These are phyloP conservation scores for Scaptomyza parva DNA, from an alignment of 2,888 invertebrate genomes.

Conservation along the genomic window DNA sequence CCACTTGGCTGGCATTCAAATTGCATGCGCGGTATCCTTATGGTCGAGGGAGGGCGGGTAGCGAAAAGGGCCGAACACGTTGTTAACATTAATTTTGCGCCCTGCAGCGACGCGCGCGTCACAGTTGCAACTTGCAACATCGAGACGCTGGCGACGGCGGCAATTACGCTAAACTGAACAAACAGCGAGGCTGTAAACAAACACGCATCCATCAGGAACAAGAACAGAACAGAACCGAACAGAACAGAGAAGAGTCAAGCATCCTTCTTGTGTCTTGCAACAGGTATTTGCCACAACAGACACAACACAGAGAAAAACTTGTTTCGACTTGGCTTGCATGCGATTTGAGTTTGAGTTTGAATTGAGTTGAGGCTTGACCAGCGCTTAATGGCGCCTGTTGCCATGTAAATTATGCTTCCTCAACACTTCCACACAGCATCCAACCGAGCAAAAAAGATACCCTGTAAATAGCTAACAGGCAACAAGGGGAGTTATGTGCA, in stretches of 20 bases:
- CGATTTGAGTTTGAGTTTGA: conserved; percentile 36
- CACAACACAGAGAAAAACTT: conserved; percentile 62
- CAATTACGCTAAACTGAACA: conserved; percentile 83
- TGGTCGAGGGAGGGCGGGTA: not conserved
- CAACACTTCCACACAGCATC: conserved; percentile 57
- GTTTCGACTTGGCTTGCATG: conserved; percentile 57
- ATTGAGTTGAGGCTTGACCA: conserved; percentile 34
- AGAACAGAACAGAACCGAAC: not conserved
- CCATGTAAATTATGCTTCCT: conserved; percentile 82
- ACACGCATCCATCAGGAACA: conserved; percentile 76
- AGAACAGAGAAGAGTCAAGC: not conserved
- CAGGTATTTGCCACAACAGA: conserved; percentile 54
- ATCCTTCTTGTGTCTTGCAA: conserved; percentile 32
- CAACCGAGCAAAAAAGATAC: conserved; percentile 31
- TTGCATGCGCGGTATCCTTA: conserved; percentile 52
- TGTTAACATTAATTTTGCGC: conserved; percentile 84
- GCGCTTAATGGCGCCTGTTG: conserved; percentile 82
- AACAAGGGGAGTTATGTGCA: not conserved
- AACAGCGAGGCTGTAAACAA: conserved; percentile 81
- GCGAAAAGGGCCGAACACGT: conserved; percentile 75
- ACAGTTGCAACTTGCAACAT: conserved; percentile 37
- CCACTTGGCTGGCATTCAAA: conserved; percentile 52
- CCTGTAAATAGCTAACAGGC: conserved; percentile 32
- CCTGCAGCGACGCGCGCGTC: conserved; percentile 71
- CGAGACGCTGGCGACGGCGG: conserved; percentile 52